phyloP scores from a whole-genome alignment of 2,113 vertebrate genomes.

The Onychostoma macrolepis region DNA sequence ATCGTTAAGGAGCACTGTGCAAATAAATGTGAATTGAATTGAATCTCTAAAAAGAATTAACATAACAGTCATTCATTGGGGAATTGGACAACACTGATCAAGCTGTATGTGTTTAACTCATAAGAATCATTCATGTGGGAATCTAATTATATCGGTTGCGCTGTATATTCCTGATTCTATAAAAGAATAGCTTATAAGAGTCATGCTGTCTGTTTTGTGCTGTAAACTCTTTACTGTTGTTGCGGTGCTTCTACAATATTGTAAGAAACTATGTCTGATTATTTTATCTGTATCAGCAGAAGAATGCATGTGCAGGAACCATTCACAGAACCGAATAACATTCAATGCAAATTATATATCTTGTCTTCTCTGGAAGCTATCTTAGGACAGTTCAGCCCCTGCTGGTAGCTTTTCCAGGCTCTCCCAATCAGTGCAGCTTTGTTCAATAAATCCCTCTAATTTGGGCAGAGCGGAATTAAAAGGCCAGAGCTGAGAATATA shows the following conservation, averaged over 20 bases:
- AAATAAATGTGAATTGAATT: no score
- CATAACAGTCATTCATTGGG: neutral
- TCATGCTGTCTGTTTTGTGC: neutral
- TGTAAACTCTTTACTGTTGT: neutral
- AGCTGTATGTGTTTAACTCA: neutral
- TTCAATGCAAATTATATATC: neutral
- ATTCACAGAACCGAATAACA: neutral
- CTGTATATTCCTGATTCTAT: neutral
- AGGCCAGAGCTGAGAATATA: constrained; percentile 27
- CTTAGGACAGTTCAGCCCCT: constrained; percentile 20
- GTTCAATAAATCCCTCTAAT: constrained; percentile 48
- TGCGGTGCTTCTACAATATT: neutral
- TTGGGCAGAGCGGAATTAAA: constrained; percentile 39
- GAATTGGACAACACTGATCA: neutral
- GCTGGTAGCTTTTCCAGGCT: neutral
- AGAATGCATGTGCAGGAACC: neutral
- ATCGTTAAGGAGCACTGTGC: no score
- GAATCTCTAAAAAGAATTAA: neutral
- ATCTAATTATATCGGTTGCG: neutral
- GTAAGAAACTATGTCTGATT: neutral
- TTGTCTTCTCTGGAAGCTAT: constrained; percentile 18
- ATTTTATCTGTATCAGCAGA: neutral
- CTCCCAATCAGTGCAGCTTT: neutral
- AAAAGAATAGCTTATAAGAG: neutral
- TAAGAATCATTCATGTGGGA: neutral